Conservation (phyloP, 2,797 vertebrate genomes). For the Pangasius krempfi region DNA sequence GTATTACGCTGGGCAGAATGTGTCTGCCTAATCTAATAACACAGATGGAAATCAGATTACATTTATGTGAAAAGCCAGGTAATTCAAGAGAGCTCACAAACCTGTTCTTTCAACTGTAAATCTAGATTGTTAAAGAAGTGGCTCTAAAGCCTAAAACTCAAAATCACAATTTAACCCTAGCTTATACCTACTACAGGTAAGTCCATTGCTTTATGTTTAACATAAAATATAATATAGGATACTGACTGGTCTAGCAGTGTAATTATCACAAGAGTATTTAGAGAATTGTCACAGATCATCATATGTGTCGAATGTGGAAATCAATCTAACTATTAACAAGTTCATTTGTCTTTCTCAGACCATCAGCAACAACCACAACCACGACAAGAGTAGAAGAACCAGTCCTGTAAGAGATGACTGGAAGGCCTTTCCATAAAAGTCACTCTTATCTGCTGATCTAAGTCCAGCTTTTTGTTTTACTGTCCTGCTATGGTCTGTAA, state of each 20-base stretch:
- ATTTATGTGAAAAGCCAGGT: neutral
- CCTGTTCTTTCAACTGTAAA: neutral
- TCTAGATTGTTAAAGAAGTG: neutral
- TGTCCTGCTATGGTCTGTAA: conserved; percentile 4
- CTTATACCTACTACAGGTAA: neutral
- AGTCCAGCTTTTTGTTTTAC: neutral
- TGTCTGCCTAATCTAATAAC: conserved; percentile 1
- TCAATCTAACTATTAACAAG: neutral
- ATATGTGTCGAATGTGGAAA: neutral
- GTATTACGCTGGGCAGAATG: neutral
- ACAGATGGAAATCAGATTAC: neutral
- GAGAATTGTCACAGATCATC: neutral
- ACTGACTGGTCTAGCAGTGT: neutral
- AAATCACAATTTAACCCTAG: neutral
- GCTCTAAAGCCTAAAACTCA: neutral
- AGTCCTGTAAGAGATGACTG: conserved; percentile 33
- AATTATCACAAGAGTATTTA: neutral
- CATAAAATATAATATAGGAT: neutral
- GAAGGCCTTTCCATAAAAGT: conserved; percentile 13
- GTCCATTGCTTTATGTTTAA: neutral
- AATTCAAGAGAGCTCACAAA: neutral
- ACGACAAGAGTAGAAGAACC: conserved; percentile 18
- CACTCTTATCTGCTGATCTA: conserved; percentile 34
- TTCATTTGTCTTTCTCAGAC: conserved; percentile 37
- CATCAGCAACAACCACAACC: conserved; percentile 32